These are phyloP conservation scores for Coelopa pilipes DNA, from an alignment of 2,888 invertebrate species.

Conservation along the genomic window DNA sequence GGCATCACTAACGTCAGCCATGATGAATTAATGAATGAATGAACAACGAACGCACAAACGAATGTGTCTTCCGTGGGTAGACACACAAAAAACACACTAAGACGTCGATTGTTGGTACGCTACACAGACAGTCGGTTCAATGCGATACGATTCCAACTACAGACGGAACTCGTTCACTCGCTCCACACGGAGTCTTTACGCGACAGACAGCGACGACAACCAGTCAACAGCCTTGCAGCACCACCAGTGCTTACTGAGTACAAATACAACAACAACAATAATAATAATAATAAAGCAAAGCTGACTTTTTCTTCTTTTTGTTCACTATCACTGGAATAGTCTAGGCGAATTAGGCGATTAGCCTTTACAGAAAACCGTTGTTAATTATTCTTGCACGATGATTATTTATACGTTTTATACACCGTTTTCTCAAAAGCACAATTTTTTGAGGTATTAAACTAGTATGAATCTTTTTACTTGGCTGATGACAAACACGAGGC, in stretches of 20 bases:
- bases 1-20: constrained; percentile 65
- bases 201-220: constrained; percentile 28
- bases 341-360: neutral
- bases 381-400: too few species aligned
- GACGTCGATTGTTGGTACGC: neutral
- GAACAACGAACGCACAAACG: constrained; percentile 21
- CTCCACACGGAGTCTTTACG: constrained; percentile 17
- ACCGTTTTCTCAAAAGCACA: neutral
- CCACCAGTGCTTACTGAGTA: constrained; percentile 7
- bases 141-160: constrained; percentile 7
- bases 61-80: constrained; percentile 19
- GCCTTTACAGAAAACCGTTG: too few species aligned
- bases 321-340: constrained; percentile 13
- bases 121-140: neutral
- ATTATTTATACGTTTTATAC: neutral
- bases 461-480: constrained; percentile 2
- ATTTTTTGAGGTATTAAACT: neutral
- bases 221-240: constrained; percentile 18
- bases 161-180: constrained; percentile 25
- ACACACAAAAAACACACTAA: constrained; percentile 22
- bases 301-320: constrained; percentile 1
- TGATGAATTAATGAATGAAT: constrained; percentile 44
- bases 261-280: constrained; percentile 28
- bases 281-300: constrained; percentile 33
- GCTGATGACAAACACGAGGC: constrained; percentile 41